Evolutionary conservation across 2,797 vertebrate species (phyloP).

Genomic region (Pristis pectinata): DNA sequence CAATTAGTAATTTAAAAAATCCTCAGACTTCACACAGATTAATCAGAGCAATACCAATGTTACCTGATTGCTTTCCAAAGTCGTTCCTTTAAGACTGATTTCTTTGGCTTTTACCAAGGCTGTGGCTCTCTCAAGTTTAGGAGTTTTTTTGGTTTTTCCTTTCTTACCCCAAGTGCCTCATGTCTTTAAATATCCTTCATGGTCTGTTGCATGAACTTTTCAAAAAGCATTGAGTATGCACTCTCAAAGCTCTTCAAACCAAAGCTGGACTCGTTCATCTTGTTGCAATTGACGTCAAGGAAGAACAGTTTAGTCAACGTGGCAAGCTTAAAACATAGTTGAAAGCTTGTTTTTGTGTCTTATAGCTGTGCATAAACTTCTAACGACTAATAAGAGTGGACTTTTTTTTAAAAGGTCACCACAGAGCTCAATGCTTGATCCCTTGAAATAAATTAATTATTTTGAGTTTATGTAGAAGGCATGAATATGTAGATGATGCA

Average conservation of each 20-base stretch:
- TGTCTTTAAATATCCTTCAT: slow-evolving; percentile 20
- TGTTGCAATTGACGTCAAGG: slow-evolving; percentile 5
- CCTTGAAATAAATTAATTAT: too few relatives aligned
- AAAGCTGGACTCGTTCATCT: background rate
- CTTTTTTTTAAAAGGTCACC: background rate
- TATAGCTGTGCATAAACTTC: background rate
- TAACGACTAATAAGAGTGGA: background rate
- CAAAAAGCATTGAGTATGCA: background rate
- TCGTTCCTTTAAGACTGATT: background rate
- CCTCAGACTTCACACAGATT: background rate
- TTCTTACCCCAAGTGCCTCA: background rate
- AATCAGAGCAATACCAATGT: background rate
- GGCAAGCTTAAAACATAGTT: background rate
- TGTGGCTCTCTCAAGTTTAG: background rate
- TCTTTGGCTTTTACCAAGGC: background rate
- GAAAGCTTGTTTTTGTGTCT: background rate
- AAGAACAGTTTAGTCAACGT: background rate
- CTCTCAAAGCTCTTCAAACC: background rate
- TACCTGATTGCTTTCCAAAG: background rate
- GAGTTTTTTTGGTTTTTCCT: background rate
- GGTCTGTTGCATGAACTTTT: background rate
- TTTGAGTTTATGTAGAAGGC: too few relatives aligned
- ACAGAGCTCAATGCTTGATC: too few relatives aligned
- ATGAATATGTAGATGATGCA: too few relatives aligned
- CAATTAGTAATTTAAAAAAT: background rate